Base-by-base conservation (phyloP, 30 jellyfish, hydroid and myxozoan species). In the Aurelia aurita region DNA sequence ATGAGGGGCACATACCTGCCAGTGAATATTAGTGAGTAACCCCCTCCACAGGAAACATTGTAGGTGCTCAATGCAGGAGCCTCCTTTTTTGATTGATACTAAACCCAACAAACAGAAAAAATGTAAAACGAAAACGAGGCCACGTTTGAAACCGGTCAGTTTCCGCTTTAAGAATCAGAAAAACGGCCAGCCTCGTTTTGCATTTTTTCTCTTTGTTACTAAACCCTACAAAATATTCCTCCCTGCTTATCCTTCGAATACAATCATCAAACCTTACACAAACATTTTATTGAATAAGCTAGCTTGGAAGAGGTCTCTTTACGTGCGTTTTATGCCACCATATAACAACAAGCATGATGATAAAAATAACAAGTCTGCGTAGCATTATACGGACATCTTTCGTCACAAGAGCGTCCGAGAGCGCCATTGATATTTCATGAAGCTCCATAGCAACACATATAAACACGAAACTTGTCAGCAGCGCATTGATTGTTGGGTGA, bases 281-380 rank as follows among this genome's bases (percentile, higher is more conserved):
- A 25, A 22, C 46, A 26, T 64, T 64, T 32, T 39, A 39, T 39
- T 39, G 15, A 39, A 39, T 39, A 39, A 39, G n/a, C 59, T 74
- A 86, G 71, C 95, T 86, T 53, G 95, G 95, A 27, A 86, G 67
- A 2, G 96, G 97, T 65, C 88, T 93, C 51, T 44, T 57, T 26
- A 53, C 95, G 54, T 93, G 98, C 28, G 94, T 87, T 77, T 93
- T 93, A 64, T 93, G 98, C 96, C 96, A 93, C 98, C 98, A 93
- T 16, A 93, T 78, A 19, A 93, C 71, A 13, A 82, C 25, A 46
- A 93, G 73, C 94, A 88, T 82, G 12, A 93, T 28, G 14, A 88
- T 73, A 60, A 84, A 87, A 43, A 93, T 67, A 12, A 87, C 61
- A 11, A 93, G 86, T 26, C 98, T 68, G 4, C 98, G 86, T 21